Percentiles rank a stretch among this genome's conserved stretches.
Conservation (phyloP, 2,113 vertebrate genomes). For the Sorex fumeus region DNA sequence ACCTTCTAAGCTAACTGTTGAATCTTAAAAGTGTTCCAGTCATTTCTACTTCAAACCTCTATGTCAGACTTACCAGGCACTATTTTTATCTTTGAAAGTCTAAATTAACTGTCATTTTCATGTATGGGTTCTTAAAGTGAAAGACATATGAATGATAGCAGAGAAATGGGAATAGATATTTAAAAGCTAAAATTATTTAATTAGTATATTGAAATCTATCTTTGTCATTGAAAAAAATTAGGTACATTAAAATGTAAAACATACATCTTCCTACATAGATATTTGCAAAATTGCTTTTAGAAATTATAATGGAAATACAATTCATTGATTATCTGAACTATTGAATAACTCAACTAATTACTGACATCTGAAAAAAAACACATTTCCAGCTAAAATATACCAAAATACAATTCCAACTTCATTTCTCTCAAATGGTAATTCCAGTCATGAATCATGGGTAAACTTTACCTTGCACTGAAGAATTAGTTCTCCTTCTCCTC, state of each 20-base stretch:
- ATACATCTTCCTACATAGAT: background rate
- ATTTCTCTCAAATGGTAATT: background rate
- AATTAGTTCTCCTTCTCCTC: no score
- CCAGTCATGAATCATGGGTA: background rate
- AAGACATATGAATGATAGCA: background rate
- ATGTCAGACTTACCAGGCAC: background rate
- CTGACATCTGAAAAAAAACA: background rate
- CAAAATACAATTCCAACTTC: background rate
- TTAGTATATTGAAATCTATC: background rate
- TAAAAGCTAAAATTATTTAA: background rate
- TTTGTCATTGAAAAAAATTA: background rate
- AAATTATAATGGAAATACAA: background rate
- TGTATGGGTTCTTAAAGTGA: background rate
- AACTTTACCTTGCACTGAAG: background rate
- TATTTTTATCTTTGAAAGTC: background rate
- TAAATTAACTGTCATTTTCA: background rate
- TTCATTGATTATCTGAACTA: background rate
- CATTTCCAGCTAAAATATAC: background rate
- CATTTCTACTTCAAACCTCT: background rate
- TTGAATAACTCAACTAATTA: conserved; percentile 4
- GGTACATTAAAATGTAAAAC: background rate
- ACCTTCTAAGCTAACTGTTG: background rate
- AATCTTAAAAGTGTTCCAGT: background rate
- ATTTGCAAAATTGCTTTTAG: background rate
- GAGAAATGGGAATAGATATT: background rate